A percentile compares a stretch with the other conserved stretches of the same genome.
Conservation (phyloP, 2,113 vertebrate species). For the Gopherus evgoodei region DNA sequence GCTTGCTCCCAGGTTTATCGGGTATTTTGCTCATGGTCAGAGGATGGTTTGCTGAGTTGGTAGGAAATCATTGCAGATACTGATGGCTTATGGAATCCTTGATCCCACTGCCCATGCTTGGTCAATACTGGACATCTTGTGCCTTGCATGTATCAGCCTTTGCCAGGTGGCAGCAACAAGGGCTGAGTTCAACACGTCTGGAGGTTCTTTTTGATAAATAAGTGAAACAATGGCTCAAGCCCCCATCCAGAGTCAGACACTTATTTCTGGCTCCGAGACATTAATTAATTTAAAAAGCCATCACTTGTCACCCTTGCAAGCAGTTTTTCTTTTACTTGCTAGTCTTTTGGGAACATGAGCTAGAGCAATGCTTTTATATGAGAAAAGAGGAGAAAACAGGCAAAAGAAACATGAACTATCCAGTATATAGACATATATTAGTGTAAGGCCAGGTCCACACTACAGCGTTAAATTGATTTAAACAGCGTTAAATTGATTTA, state of each 20-base stretch:
- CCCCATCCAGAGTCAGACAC: not conserved
- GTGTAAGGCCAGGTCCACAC: too few relatives aligned
- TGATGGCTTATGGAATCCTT: not conserved
- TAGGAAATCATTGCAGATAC: not conserved
- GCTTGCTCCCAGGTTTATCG: not conserved
- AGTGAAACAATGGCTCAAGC: not conserved
- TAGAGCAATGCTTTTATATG: too few relatives aligned
- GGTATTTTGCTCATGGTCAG: not conserved
- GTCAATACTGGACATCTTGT: not conserved
- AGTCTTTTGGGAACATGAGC: too few relatives aligned
- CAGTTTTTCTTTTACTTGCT: too few relatives aligned
- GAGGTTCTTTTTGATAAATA: not conserved
- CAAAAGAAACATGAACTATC: too few relatives aligned
- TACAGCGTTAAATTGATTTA: too few relatives aligned
- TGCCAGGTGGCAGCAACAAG: not conserved
- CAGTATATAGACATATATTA: too few relatives aligned
- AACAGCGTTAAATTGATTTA: too few relatives aligned
- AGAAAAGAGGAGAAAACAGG: too few relatives aligned
- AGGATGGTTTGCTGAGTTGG: not conserved
- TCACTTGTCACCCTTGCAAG: too few relatives aligned
- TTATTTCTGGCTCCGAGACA: not conserved
- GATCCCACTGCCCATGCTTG: rapidly evolving
- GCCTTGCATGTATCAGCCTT: not conserved
- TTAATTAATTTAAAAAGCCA: too few relatives aligned
- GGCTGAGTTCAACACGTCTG: not conserved